Conservation (phyloP, 2,888 invertebrate species). For the Alsophila aescularia region DNA sequence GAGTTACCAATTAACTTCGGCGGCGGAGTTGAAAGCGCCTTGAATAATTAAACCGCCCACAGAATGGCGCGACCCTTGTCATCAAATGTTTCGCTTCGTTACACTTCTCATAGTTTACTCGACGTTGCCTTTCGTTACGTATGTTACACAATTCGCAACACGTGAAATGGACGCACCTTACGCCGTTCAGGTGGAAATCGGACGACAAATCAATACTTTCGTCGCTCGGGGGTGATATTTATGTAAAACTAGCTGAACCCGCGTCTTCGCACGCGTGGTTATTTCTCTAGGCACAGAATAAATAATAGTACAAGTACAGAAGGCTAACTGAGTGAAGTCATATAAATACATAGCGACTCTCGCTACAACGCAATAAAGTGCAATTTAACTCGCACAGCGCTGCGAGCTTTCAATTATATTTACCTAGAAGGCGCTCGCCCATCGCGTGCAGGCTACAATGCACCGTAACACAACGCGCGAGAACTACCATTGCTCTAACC, state of each 20-base stretch:
- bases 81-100: constrained; percentile 64
- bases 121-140: constrained; percentile 47
- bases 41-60: constrained; percentile 71
- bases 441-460: too few species aligned
- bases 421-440: too few species aligned
- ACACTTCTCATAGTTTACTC: constrained; percentile 62
- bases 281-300: too few species aligned
- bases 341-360: too few species aligned
- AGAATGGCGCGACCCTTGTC: constrained; percentile 61
- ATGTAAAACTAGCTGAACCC: too few species aligned
- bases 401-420: too few species aligned
- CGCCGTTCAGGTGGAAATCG: constrained; percentile 20
- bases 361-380: too few species aligned
- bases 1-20: constrained; percentile 69
- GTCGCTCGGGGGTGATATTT: background rate
- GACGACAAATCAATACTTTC: constrained; percentile 10
- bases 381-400: too few species aligned
- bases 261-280: background rate
- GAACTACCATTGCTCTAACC: too few species aligned
- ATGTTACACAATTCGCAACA: constrained; percentile 31
- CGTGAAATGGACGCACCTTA: constrained; percentile 21
- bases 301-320: too few species aligned
- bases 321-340: too few species aligned
- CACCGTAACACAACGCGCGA: too few species aligned
- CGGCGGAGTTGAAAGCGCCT: constrained; percentile 62